Base-by-base conservation (phyloP, 2,888 invertebrate genomes). In the Diachrysia chrysitis region DNA sequence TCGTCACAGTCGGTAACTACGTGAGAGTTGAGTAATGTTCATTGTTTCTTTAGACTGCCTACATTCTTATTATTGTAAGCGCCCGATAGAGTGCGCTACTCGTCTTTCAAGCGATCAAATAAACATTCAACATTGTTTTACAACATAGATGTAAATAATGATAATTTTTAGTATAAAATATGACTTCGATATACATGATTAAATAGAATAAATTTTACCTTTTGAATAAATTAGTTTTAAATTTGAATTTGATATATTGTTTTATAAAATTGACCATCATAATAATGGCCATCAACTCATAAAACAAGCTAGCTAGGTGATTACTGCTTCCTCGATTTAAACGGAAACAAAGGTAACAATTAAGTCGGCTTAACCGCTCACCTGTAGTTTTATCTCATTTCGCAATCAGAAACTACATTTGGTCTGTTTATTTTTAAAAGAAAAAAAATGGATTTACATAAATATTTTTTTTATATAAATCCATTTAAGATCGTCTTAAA, bases 1-100 rank as follows among this genome's bases (percentile, higher is more conserved):
- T 79, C 55, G 12, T 17, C 2, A 17, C 32, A 1, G 4, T 10
- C 10, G 29, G 32, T 59, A 73, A 88, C 83, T 82, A 79, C 58
- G 29, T 58, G n/a, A 58, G 60, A 35, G 16, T 7, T 32, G 46
- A 71, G 61, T 67, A 57, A 61, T 19, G 19, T 63, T 21, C 9
- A 68, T 69, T 69, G 66, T 77, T 69, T 66, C n/a, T 71, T 58
- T 1, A 63, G 16, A 37, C 58, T 48, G 29, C 14, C 57, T 68
- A 21, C 17, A n/a, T 12, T 53, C 46, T 21, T n/a, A n/a, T 14
- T 60, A 71, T 66, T 77, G 61, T 63, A 59, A 29, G 17, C 4
- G 7, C 6, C 29, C 72, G 59, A 68, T 66, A 88, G 88, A 87
- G 71, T 35, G 81, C 87, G 82, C 63, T 70, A 78, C 67, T 10